Conservation (phyloP, 92 coral and sea anemone genomes). For the Epizoanthus illoricatus region DNA sequence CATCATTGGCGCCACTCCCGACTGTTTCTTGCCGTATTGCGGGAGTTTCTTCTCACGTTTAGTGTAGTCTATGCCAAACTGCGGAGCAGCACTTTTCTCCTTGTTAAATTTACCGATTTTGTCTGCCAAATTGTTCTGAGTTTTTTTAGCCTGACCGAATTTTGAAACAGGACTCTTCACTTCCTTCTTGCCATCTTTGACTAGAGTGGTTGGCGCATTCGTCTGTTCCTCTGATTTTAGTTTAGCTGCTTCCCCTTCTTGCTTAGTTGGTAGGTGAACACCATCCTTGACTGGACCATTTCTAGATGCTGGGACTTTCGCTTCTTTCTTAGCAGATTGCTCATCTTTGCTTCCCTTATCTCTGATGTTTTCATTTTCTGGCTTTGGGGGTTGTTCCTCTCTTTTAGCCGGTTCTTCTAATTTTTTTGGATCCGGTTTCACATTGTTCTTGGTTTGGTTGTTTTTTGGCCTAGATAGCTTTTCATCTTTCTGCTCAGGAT, state of each 20-base stretch:
- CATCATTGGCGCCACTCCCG: slow-evolving; percentile 27
- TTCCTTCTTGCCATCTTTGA: slow-evolving; percentile 4
- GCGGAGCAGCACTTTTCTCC: slow-evolving; percentile 1
- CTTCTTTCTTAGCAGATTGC: slow-evolving; percentile 16
- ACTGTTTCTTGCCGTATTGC: not conserved
- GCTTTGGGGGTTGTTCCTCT: slow-evolving; percentile 6
- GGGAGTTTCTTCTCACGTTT: slow-evolving; percentile 23
- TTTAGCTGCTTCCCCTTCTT: not conserved
- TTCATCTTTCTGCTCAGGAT: not conserved
- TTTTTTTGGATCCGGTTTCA: not conserved
- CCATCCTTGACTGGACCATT: not conserved
- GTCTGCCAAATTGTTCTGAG: slow-evolving; percentile 29
- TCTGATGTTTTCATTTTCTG: not conserved
- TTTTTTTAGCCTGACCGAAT: slow-evolving; percentile 22
- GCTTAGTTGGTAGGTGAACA: not conserved
- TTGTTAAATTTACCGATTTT: slow-evolving; percentile 31
- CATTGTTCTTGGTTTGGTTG: not conserved
- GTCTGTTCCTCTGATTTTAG: not conserved
- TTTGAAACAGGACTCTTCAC: slow-evolving; percentile 7
- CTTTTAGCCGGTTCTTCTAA: not conserved
- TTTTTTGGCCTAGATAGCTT: not conserved
- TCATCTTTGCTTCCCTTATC: slow-evolving; percentile 10
- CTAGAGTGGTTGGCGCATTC: not conserved
- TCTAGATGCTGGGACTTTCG: not conserved
- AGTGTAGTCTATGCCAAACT: slow-evolving; percentile 27